Evolutionary conservation across 2,797 vertebrate genomes (phyloP).

Genomic region (Peromyscus eremicus): DNA sequence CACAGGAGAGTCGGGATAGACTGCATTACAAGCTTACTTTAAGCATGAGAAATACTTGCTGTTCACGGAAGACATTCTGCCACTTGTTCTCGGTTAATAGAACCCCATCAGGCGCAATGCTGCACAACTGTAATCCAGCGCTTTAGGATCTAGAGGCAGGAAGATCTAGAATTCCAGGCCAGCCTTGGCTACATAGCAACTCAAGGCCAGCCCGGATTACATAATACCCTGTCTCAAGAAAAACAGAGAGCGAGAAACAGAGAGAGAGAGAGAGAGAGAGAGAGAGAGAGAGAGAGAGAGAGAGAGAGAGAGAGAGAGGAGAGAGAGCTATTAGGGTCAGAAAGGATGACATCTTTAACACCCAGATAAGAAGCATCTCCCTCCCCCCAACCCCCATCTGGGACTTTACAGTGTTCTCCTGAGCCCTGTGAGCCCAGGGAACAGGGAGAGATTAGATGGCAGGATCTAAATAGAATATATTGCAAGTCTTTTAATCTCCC

Average conservation of each 20-base stretch:
- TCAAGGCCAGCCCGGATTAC: background rate
- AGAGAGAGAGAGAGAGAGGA: no score
- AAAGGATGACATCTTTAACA: background rate
- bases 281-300: background rate
- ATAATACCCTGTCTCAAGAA: background rate
- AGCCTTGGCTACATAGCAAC: background rate
- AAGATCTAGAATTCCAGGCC: background rate
- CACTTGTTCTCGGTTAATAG: background rate
- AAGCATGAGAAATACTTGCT: background rate
- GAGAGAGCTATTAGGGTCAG: background rate
- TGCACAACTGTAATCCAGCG: background rate
- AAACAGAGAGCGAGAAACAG: background rate
- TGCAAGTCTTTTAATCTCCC: background rate
- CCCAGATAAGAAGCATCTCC: background rate
- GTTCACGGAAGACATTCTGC: background rate
- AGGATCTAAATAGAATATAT: slow-evolving; percentile 19
- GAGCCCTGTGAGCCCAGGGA: background rate
- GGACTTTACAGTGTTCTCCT: background rate
- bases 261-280: background rate
- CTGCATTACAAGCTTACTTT: background rate
- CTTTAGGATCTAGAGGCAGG: background rate
- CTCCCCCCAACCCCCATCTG: background rate
- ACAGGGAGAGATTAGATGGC: background rate
- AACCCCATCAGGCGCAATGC: background rate
- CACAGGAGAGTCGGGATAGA: background rate